Conservation (phyloP, 2,797 vertebrate species). For the Pangasius macronema region DNA sequence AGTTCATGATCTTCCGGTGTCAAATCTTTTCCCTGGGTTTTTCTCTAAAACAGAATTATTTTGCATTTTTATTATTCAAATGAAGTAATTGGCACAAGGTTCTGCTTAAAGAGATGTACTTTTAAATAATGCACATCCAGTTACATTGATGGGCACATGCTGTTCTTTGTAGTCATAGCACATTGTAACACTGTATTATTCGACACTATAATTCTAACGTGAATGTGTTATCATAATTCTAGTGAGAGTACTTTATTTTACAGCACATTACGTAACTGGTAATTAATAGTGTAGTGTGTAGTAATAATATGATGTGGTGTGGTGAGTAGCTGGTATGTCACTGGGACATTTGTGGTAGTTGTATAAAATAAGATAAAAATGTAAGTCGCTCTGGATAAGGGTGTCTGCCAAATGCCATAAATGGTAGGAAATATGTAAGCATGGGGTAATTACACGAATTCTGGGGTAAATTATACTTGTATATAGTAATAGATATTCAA, state of each 20-base stretch:
- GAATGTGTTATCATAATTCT: neutral
- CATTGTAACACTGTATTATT: neutral
- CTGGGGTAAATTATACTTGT: neutral
- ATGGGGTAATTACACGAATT: neutral
- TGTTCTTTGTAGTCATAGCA: neutral
- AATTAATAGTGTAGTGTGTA: neutral
- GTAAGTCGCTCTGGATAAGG: too few relatives aligned
- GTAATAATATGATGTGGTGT: neutral
- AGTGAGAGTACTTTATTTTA: neutral
- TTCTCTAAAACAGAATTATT: slow-evolving; percentile 66
- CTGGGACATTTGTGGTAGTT: neutral
- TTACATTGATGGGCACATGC: neutral
- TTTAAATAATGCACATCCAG: neutral
- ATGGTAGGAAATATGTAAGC: neutral
- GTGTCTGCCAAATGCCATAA: too few relatives aligned
- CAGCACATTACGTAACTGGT: neutral
- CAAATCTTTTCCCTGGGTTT: slow-evolving; percentile 78
- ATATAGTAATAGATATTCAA: neutral
- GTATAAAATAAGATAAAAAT: too few relatives aligned
- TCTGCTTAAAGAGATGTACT: neutral
- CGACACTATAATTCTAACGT: neutral
- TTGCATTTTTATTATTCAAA: neutral
- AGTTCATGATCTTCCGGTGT: slow-evolving; percentile 84
- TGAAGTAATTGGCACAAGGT: too few relatives aligned
- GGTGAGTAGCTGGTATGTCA: neutral